Percentiles rank a stretch among this genome's conserved stretches.
Evolutionary conservation across 2,888 invertebrate species (phyloP).

Genomic region (Synergus japonicus): DNA sequence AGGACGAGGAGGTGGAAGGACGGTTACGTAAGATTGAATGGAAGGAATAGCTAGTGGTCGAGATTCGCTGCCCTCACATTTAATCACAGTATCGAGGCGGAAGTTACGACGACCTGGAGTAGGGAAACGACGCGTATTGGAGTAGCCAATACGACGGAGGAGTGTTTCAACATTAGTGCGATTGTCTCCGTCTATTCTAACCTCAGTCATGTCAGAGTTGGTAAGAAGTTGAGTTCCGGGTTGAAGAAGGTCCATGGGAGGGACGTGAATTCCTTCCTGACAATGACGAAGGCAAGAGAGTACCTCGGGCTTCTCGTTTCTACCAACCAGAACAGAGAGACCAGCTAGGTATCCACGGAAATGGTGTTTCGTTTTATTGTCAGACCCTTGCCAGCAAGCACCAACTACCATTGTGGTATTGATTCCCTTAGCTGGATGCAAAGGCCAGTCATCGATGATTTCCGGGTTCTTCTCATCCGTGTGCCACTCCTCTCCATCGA

Average conservation of each 20-base stretch:
- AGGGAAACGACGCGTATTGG: constrained; percentile 93
- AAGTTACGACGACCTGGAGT: constrained; percentile 96
- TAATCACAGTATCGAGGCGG: constrained; percentile 88
- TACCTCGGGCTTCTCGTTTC: constrained; percentile 86
- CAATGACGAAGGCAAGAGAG: constrained; percentile 90
- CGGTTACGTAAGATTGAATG: constrained; percentile 92
- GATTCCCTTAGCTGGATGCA: constrained; percentile 95
- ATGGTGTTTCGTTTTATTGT: constrained; percentile 93
- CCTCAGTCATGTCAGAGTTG: constrained; percentile 89
- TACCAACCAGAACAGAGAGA: constrained; percentile 87
- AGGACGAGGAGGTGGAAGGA: constrained; percentile 90
- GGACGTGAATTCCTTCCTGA: constrained; percentile 84
- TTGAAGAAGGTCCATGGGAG: constrained; percentile 86
- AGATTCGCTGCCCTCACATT: constrained; percentile 86
- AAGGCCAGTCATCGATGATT: constrained; percentile 99
- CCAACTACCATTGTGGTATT: constrained; percentile 97
- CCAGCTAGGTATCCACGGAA: constrained; percentile 94
- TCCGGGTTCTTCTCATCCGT: constrained; percentile 90
- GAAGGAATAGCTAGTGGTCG: constrained; percentile 86
- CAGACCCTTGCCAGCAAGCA: constrained; percentile 98
- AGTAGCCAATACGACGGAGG: constrained; percentile 92
- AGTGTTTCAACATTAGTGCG: constrained; percentile 93
- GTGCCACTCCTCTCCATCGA: constrained; percentile 89
- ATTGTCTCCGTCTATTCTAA: constrained; percentile 94
- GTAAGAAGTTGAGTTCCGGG: constrained; percentile 88